Conservation (phyloP, 2,113 vertebrate genomes). For the Nannobrachium achirus region DNA sequence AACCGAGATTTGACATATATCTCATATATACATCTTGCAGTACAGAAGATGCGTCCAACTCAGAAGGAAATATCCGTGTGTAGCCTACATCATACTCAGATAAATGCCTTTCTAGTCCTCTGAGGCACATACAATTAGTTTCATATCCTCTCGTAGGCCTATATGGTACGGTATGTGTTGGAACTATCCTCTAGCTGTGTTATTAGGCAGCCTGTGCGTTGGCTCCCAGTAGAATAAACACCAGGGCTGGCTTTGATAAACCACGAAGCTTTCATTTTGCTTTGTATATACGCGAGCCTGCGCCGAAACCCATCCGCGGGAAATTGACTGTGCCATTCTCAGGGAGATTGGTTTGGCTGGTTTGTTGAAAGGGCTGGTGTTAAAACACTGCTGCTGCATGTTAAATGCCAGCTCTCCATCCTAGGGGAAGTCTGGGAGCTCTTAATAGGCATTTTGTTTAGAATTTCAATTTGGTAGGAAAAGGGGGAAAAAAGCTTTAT, state of each 20-base stretch:
- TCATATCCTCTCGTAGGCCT: slow-evolving; percentile 31
- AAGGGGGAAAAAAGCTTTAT: slow-evolving; percentile 26
- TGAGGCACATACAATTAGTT: slow-evolving; percentile 36
- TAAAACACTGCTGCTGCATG: slow-evolving; percentile 62
- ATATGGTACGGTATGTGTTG: slow-evolving; percentile 9
- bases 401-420: slow-evolving; percentile 62
- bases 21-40: neutral
- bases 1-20: too few relatives aligned
- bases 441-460: slow-evolving; percentile 72
- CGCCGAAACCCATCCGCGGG: slow-evolving; percentile 55
- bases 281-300: slow-evolving; percentile 55
- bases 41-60: slow-evolving; percentile 24
- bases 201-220: slow-evolving; percentile 57
- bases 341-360: slow-evolving; percentile 62
- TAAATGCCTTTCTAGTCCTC: slow-evolving; percentile 13
- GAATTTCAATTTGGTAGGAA: slow-evolving; percentile 69
- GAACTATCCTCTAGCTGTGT: slow-evolving; percentile 49
- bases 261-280: slow-evolving; percentile 62
- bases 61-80: slow-evolving; percentile 3
- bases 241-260: slow-evolving; percentile 62
- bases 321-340: slow-evolving; percentile 58
- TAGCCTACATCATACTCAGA: slow-evolving; percentile 29
- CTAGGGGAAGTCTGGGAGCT: slow-evolving; percentile 59
- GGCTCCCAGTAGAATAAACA: slow-evolving; percentile 62
- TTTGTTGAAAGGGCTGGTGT: slow-evolving; percentile 53